Evolutionary conservation across 1,140 invertebrate genomes (phyloP), one percentile per base, ranked within the genome.

Genomic region (Apis florea): DNA sequence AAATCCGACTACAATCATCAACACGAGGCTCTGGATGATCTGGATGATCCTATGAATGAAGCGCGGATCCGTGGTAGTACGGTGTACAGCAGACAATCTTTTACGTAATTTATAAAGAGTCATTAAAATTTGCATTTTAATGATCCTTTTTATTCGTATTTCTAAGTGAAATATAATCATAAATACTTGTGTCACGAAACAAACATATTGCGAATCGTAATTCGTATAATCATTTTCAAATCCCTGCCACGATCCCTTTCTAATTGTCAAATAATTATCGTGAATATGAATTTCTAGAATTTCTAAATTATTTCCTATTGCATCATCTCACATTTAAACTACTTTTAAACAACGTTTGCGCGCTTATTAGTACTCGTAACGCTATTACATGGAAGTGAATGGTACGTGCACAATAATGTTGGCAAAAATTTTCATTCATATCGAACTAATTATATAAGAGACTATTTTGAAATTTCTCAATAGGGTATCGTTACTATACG

Each of bases 11-110:
- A 61, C 54, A 68, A 64, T 79, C 75, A 87, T 86, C 76, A 85
- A 83, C 80, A 79, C 72, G 68, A 49, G 72, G 12, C n/a, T 15
- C 51, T n/a, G n/a, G n/a, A 24, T 74, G 31, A 86, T 86, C 84
- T 85, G 54, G 71, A 47, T 77, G 85, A 84, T 86, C 73, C 82
- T 78, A 84, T 87, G 86, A 87, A 87, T 87, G 86, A 86, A 87
- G 59, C 77, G 11, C 70, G 19, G 54, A 53, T 63, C 40, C 63
- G 24, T 70, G 74, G 83, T 76, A 87, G 66, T 61, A 64, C 82
- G 61, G 75, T 75, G 64, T 73, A 59, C 76, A 71, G 74, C 67
- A 40, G 24, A 21, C 19, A 24, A 58, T 54, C n/a, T 9, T 59
- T 87, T 87, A 84, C 78, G 86, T 70, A 87, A 79, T 68, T 31